phyloP scores from a whole-genome alignment of 2,888 invertebrate species.

The Scaeva pyrastri region DNA sequence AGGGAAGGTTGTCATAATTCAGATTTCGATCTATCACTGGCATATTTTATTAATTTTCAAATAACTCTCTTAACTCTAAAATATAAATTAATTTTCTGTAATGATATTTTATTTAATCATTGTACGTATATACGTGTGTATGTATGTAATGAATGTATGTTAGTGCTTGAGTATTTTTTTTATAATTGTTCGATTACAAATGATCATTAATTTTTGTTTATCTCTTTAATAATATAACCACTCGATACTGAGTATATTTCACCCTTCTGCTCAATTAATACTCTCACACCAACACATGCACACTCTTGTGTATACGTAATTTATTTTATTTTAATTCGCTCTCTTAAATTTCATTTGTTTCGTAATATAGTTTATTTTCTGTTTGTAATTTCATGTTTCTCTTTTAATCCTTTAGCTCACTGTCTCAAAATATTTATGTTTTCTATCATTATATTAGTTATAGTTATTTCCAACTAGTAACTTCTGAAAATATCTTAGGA shows the following conservation, averaged over 20 bases:
- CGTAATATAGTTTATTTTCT: conserved; percentile 3
- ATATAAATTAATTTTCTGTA: too few species aligned
- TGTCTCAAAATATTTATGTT: conserved; percentile 2
- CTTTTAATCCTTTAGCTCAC: background rate
- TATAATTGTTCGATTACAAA: background rate
- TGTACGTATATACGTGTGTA: background rate
- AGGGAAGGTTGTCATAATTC: too few species aligned
- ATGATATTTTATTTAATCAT: too few species aligned
- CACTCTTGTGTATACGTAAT: background rate
- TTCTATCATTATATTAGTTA: background rate
- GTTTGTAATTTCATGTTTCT: background rate
- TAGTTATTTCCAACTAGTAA: background rate
- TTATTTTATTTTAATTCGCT: background rate
- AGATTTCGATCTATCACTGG: too few species aligned
- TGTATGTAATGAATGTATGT: background rate
- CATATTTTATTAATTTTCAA: too few species aligned
- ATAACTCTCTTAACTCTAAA: too few species aligned
- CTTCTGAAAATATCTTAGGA: background rate
- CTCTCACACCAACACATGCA: background rate
- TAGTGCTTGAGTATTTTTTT: background rate
- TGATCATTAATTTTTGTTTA: background rate
- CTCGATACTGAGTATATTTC: background rate
- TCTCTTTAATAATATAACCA: background rate
- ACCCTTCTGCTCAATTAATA: background rate
- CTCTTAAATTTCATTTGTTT: too few species aligned